Evolutionary conservation across 1,140 invertebrate genomes (phyloP), one percentile per base, ranked within the genome.

Genomic region (Drosophila paulistorum): DNA sequence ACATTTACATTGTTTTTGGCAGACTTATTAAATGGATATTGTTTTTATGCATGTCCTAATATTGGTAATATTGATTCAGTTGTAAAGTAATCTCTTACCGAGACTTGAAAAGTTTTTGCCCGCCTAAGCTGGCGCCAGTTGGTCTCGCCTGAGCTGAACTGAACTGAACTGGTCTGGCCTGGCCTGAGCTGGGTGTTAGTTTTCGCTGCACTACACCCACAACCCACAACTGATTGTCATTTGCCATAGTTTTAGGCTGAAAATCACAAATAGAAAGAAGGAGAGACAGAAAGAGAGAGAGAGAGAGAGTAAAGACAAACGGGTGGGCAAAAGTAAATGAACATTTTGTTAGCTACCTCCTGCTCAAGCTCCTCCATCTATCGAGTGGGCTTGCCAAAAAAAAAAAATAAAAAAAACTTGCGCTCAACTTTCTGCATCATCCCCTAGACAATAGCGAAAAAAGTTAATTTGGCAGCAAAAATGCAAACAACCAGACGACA

Each of bases 401-500:
- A 7, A 10, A 48, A 87, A 87, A 82, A 82, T 10, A 2, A 3
- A 48, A 48, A 87, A 87, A 87, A 87, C 79, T 87, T 87, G 84
- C 77, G 79, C 79, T 83, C 66, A 87, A 87, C 73, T 86, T 81
- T 83, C 45, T 42, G 42, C 20, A 39, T 57, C 45, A 59, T 55
- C 39, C 48, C 13, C 42, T 3, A 84, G 77, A 86, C 76, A 87
- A 86, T 87, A 69, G 82, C 75, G 79, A 86, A 86, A 86, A 86
- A 87, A 87, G 79, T 87, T 87, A 87, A 87, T 86, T 86, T 86
- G 83, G 83, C 83, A 86, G 77, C 79, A 67, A 79, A 87, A 87
- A 87, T 82, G 76, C 83, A 87, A 86, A 87, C 82, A 87, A 86
- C 68, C 75, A 79, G 78, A 68, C 81, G 70, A 77, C 66, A 62